phyloP scores from a whole-genome alignment of 2,113 vertebrate species.

The Chamaea fasciata region DNA sequence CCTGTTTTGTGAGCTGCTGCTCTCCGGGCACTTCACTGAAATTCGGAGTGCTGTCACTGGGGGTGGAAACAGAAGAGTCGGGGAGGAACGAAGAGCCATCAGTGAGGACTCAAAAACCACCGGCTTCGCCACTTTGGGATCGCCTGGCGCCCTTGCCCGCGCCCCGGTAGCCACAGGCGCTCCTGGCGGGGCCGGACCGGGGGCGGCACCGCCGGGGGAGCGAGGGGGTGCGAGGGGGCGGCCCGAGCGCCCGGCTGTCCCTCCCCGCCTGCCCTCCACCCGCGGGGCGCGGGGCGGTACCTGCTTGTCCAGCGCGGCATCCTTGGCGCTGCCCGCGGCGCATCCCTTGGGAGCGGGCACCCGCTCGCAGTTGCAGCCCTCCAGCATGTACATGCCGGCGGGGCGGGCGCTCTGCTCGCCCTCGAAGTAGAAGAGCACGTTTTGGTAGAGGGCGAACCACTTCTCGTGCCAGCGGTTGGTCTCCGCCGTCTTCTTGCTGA shows the following conservation, averaged over 20 bases:
- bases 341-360: slow-evolving; percentile 83
- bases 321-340: slow-evolving; percentile 78
- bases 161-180: accelerated
- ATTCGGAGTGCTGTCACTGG: not conserved
- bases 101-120: accelerated
- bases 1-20: not conserved
- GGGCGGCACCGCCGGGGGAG: not conserved
- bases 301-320: slow-evolving; percentile 89
- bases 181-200: no score
- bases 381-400: slow-evolving; percentile 94
- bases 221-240: not conserved
- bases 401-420: slow-evolving; percentile 91
- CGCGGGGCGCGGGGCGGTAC: slow-evolving; percentile 68
- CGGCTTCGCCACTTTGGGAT: not conserved
- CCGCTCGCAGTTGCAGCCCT: slow-evolving; percentile 94
- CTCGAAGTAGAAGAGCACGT: slow-evolving; percentile 96
- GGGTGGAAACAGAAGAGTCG: no score
- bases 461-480: slow-evolving; percentile 97
- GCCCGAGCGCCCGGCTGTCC: not conserved
- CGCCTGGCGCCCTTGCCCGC: accelerated
- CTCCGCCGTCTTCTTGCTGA: slow-evolving; percentile 92
- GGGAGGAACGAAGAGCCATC: not conserved
- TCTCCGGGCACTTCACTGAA: not conserved
- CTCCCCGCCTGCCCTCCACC: not conserved
- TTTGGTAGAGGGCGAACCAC: slow-evolving; percentile 95